Evolutionary conservation across 2,888 invertebrate species (phyloP).

Genomic region (Hemaris fuciformis): DNA sequence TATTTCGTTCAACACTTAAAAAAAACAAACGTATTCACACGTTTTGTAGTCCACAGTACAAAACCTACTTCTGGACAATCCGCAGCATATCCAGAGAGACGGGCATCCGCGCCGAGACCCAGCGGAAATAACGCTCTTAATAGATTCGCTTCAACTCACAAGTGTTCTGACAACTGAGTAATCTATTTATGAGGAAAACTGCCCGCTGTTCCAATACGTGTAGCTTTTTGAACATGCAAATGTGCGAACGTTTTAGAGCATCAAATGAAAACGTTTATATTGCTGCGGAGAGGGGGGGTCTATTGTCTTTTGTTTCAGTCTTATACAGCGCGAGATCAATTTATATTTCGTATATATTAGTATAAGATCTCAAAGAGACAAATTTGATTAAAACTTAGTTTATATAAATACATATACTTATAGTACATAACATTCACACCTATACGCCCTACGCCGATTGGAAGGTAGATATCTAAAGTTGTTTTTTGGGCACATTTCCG

Average conservation of each 20-base stretch:
- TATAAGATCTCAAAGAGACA: too few relatives aligned
- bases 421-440: too few relatives aligned
- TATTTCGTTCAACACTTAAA: too few relatives aligned
- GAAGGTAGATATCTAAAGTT: too few relatives aligned
- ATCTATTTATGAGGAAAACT: conserved; percentile 78
- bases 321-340: too few relatives aligned
- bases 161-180: conserved; percentile 75
- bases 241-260: not conserved
- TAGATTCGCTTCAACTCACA: conserved; percentile 77
- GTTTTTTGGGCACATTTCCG: too few relatives aligned
- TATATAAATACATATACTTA: too few relatives aligned
- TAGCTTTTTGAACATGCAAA: not conserved
- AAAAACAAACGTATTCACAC: too few relatives aligned
- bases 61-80: not conserved
- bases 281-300: not conserved
- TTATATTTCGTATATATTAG: too few relatives aligned
- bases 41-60: too few relatives aligned
- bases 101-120: conserved; percentile 31
- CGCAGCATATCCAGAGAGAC: conserved; percentile 21
- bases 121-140: conserved; percentile 78
- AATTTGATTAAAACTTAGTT: too few relatives aligned
- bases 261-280: not conserved
- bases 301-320: not conserved
- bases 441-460: too few relatives aligned
- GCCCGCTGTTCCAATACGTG: conserved; percentile 28